phyloP scores from a whole-genome alignment of 2,113 vertebrate genomes.

The Litocranius walleri region DNA sequence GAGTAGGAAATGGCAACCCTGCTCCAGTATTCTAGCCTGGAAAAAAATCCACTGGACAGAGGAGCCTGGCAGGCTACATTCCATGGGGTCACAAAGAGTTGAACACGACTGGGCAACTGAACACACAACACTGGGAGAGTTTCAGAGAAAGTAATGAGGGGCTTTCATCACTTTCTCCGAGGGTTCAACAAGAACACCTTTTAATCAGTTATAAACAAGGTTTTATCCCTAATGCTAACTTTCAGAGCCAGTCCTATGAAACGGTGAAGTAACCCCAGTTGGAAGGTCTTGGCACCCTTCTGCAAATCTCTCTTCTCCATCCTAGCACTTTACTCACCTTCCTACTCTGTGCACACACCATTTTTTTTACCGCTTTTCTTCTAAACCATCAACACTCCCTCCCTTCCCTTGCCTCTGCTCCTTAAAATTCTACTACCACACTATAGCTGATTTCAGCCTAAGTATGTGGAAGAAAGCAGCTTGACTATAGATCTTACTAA shows the following conservation, averaged over 20 bases:
- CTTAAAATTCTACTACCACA: slow-evolving; percentile 6
- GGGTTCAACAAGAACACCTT: neutral
- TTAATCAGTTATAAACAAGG: neutral
- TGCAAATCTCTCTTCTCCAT: neutral
- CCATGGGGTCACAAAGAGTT: neutral
- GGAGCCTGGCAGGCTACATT: neutral
- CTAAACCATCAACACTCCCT: neutral
- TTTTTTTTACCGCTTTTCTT: neutral
- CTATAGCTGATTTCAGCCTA: neutral
- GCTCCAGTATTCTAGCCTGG: neutral
- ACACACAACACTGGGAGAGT: neutral
- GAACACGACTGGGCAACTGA: neutral
- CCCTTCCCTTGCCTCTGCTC: neutral
- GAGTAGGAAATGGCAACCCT: neutral
- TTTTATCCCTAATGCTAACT: neutral
- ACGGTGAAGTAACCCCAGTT: neutral
- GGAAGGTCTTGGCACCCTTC: neutral
- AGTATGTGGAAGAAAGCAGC: neutral
- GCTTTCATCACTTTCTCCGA: neutral
- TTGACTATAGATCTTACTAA: slow-evolving; percentile 22
- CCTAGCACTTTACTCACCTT: neutral
- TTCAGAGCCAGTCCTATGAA: neutral
- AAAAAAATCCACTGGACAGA: neutral
- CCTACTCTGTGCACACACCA: neutral
- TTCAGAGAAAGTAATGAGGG: neutral